Conservation (phyloP, 2,888 invertebrate species). For the Agrotis segetum region DNA sequence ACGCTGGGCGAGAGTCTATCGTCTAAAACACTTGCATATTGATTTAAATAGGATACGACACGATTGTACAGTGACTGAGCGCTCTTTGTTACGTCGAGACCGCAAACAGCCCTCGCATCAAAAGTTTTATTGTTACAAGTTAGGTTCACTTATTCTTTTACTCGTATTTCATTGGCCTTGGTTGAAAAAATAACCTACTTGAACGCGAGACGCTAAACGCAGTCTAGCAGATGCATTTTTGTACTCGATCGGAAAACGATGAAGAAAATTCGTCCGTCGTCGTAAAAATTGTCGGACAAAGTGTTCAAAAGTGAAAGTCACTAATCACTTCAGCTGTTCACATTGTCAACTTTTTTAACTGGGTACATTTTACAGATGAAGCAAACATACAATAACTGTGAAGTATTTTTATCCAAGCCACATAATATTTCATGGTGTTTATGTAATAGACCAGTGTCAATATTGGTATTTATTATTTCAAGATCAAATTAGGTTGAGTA, state of each 20-base stretch:
- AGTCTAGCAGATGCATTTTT: slow-evolving; percentile 52
- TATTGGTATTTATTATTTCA: slow-evolving; percentile 24
- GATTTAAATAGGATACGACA: slow-evolving; percentile 70
- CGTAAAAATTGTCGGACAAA: slow-evolving; percentile 30
- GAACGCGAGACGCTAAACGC: slow-evolving; percentile 50
- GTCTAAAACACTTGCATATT: slow-evolving; percentile 75
- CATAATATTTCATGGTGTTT: slow-evolving; percentile 28
- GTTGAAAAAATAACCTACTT: slow-evolving; percentile 75
- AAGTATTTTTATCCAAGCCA: slow-evolving; percentile 14
- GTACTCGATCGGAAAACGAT: slow-evolving; percentile 38
- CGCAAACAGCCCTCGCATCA: slow-evolving; percentile 71
- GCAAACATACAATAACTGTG: slow-evolving; percentile 1
- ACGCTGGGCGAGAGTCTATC: slow-evolving; percentile 73
- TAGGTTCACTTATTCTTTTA: slow-evolving; percentile 68
- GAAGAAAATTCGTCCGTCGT: slow-evolving; percentile 48
- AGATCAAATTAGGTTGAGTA: slow-evolving; percentile 38
- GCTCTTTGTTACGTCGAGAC: slow-evolving; percentile 77
- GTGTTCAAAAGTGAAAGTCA: slow-evolving; percentile 65
- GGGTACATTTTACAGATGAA: slow-evolving; percentile 26
- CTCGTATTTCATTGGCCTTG: slow-evolving; percentile 80
- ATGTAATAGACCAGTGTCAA: slow-evolving; percentile 15
- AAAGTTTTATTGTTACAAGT: slow-evolving; percentile 81
- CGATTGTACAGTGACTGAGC: slow-evolving; percentile 54
- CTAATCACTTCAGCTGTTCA: slow-evolving; percentile 50
- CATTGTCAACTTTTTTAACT: slow-evolving; percentile 49